A percentile compares a stretch with the other conserved stretches of the same genome.
Conservation (phyloP, 2,113 vertebrate species). For the Ascaphus truei region DNA sequence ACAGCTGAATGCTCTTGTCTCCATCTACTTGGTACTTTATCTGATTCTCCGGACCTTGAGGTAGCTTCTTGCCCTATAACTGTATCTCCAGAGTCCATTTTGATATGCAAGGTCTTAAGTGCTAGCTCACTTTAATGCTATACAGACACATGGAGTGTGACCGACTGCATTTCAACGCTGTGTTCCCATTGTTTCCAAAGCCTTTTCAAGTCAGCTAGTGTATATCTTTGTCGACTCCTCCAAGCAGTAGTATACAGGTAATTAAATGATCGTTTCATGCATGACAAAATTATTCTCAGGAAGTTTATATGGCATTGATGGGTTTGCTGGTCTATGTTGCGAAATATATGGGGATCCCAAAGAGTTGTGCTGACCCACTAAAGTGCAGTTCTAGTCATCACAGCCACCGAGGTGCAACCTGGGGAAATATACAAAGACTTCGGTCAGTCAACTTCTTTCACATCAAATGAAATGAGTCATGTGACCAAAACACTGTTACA, state of each 20-base stretch:
- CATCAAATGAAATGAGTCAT: no score
- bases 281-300: conserved; percentile 39
- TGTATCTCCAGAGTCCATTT: conserved; percentile 88
- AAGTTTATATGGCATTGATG: conserved; percentile 52
- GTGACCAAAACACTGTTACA: no score
- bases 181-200: conserved; percentile 62
- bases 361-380: conserved; percentile 52
- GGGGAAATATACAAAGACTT: conserved; percentile 25
- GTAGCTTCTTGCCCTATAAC: conserved; percentile 83
- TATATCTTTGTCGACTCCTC: conserved; percentile 51
- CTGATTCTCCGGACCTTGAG: conserved; percentile 84
- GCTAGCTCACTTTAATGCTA: conserved; percentile 65
- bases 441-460: background rate
- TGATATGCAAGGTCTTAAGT: conserved; percentile 67
- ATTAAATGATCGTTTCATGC: conserved; percentile 45
- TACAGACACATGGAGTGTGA: conserved; percentile 72
- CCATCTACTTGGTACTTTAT: conserved; percentile 81
- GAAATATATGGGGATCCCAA: no score
- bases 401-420: conserved; percentile 54
- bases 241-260: conserved; percentile 58
- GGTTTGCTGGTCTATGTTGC: conserved; percentile 44
- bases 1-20: conserved; percentile 80
- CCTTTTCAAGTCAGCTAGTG: conserved; percentile 57
- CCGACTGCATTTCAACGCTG: conserved; percentile 63
- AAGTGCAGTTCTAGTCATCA: conserved; percentile 47